Conservation (phyloP, 2,113 vertebrate species). For the Heterocephalus glaber region DNA sequence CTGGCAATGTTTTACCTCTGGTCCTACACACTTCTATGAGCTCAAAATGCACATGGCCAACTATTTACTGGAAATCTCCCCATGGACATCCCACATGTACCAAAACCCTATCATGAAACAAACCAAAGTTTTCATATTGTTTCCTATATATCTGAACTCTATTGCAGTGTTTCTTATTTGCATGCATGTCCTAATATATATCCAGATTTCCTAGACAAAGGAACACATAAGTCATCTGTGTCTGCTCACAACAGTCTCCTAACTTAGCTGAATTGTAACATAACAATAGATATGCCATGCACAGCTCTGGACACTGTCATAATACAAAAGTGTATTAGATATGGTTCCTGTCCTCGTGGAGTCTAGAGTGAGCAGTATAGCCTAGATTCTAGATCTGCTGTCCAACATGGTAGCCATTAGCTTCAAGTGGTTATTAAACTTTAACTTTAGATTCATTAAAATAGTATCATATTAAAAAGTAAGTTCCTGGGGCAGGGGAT, state of each 20-base stretch:
- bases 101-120: slow-evolving; percentile 5
- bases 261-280: not conserved
- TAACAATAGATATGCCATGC: not conserved
- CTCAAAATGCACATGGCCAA: not conserved
- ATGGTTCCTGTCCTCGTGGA: not conserved
- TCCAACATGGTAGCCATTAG: not conserved
- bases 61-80: not conserved
- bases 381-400: not conserved
- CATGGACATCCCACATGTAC: not conserved
- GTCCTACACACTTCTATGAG: not conserved
- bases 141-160: not conserved
- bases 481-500: too few species aligned
- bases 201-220: not conserved
- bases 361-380: not conserved
- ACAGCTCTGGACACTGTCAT: not conserved
- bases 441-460: slow-evolving; percentile 34
- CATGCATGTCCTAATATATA: not conserved
- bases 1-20: not conserved
- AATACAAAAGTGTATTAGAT: slow-evolving; percentile 12
- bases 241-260: not conserved
- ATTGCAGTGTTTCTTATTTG: not conserved
- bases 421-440: slow-evolving; percentile 38
- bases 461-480: slow-evolving; percentile 35
- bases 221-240: not conserved
- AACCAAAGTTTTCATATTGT: slow-evolving; percentile 7